Base-by-base conservation (phyloP, 1,140 invertebrate genomes). In the Ostrea denselamellosa region DNA sequence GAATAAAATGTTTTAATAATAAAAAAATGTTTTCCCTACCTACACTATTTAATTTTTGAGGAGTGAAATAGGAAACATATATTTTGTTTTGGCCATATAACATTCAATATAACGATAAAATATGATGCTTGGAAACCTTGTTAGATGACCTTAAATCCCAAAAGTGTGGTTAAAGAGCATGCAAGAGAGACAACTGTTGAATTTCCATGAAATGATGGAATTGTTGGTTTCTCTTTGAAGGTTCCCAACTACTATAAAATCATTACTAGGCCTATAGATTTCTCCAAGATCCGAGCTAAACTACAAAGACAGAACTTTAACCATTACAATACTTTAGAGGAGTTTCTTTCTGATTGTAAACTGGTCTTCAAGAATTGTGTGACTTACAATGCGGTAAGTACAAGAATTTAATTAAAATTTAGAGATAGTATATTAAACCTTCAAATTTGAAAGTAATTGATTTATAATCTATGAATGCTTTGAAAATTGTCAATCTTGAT, bases 291-390 rank as follows among this genome's bases (percentile, higher is more conserved):
- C 90, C 96, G 97, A 91, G 96, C 96, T 88, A 97, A 97, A 95
- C 95, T 98, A 90, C 97, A 97, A 93, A 96, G 97, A 87, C 96
- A 96, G 90, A 96, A 96, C 92, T 95, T 96, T 68, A 96, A 96
- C 92, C 97, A 97, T 93, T 98, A 98, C 94, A 96, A 96, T 90
- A 96, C 96, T 91, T 95, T 97, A 81, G 96, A 96, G 90, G 96
- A 97, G 90, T 97, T 98, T 93, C 96, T 98, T 83, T 95, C 96
- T 77, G 98, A 98, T 95, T 96, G 98, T 85, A 96, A 97, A 88
- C 96, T 97, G 88, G 97, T 98, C 93, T 98, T 98, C 95, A 97
- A 96, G 93, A 98, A 98, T 95, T 98, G 97, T 85, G 97, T 97
- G 93, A 96, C 95, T 19, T 98, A 97, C 94, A 98, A 98, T 96